phyloP scores from a whole-genome alignment of 2,888 invertebrate genomes.

The Noctua pronuba region DNA sequence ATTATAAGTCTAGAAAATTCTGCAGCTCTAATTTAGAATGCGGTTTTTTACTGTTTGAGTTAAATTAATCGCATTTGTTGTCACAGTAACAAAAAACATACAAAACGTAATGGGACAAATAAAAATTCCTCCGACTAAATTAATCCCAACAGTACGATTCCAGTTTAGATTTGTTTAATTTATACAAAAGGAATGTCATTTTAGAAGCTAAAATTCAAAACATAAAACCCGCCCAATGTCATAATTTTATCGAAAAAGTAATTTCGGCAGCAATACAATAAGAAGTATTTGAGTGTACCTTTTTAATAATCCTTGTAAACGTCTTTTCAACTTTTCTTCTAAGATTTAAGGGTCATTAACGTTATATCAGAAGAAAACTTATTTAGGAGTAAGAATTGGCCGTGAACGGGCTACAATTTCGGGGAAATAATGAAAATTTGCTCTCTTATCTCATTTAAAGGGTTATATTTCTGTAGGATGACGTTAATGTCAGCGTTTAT shows the following conservation, averaged over 20 bases:
- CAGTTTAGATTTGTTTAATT: constrained; percentile 22
- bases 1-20: constrained; percentile 38
- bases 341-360: constrained; percentile 41
- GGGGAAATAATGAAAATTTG: constrained; percentile 51
- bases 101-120: background rate
- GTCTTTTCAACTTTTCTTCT: constrained; percentile 29
- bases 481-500: constrained; percentile 57
- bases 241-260: constrained; percentile 22
- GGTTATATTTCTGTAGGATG: constrained; percentile 43
- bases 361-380: constrained; percentile 45
- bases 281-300: constrained; percentile 11
- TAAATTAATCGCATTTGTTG: constrained; percentile 15
- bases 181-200: constrained; percentile 26
- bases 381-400: constrained; percentile 46
- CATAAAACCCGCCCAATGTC: background rate
- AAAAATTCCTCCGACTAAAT: constrained; percentile 18
- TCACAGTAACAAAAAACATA: background rate
- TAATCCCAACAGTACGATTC: constrained; percentile 24
- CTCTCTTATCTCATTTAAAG: constrained; percentile 56
- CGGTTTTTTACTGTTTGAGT: constrained; percentile 4
- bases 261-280: constrained; percentile 30
- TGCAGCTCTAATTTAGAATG: constrained; percentile 35
- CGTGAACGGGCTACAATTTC: constrained; percentile 25
- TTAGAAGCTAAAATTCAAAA: constrained; percentile 12
- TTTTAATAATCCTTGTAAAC: constrained; percentile 32